Percentiles rank a stretch among this genome's conserved stretches.
Evolutionary conservation across 2,797 vertebrate genomes (phyloP).

Genomic region (Lepilemur septentrionalis): DNA sequence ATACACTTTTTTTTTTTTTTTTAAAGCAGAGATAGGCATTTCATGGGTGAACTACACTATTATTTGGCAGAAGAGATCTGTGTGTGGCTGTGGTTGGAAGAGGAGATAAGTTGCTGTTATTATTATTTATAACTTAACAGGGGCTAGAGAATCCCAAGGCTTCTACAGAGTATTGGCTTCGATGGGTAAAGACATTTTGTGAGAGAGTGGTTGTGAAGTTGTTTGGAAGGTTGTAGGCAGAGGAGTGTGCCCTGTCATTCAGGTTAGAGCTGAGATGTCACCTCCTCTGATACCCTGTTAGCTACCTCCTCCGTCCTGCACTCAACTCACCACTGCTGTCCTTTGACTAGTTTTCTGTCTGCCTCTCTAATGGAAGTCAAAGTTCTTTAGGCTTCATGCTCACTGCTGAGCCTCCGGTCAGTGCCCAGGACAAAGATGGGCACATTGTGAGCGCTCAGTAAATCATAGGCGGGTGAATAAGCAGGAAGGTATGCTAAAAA

Average conservation of each 20-base stretch:
- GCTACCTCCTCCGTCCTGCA: too few relatives aligned
- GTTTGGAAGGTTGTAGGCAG: background rate
- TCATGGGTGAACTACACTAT: background rate
- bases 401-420: rapidly evolving
- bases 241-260: background rate
- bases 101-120: background rate
- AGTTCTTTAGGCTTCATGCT: background rate
- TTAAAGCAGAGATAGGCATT: background rate
- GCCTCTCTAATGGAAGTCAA: background rate
- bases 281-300: too few relatives aligned
- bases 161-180: background rate
- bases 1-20: background rate
- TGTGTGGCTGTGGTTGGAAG: background rate
- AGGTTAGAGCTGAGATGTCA: background rate
- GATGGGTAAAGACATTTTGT: rapidly evolving
- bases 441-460: rapidly evolving
- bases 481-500: background rate
- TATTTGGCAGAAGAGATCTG: background rate
- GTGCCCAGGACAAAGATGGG: background rate
- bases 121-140: background rate
- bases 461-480: background rate
- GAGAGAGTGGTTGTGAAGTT: background rate
- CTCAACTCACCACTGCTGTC: background rate
- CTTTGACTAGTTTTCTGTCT: background rate
- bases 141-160: background rate